Conservation (phyloP, 2,888 invertebrate genomes). For the Biston stratarius region DNA sequence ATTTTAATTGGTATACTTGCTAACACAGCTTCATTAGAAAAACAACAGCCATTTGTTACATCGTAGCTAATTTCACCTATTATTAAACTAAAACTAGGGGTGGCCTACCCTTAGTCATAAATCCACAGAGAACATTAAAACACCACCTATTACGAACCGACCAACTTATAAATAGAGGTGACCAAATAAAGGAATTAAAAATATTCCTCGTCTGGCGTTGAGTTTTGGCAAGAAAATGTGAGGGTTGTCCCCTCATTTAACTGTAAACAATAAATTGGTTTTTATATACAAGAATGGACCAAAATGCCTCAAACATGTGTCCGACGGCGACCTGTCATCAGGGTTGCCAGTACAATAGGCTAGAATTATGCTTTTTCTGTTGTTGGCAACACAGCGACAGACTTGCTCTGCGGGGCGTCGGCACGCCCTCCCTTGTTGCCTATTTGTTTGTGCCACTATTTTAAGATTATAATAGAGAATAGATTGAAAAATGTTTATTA, state of each 20-base stretch:
- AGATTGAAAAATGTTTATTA: background rate
- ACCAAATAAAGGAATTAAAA: background rate
- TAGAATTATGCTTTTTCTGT: constrained; percentile 80
- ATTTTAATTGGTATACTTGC: no score
- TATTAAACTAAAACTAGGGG: constrained; percentile 66
- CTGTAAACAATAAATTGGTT: background rate
- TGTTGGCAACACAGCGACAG: constrained; percentile 83
- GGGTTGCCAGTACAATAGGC: constrained; percentile 79
- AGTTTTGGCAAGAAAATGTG: background rate
- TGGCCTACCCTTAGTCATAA: constrained; percentile 70
- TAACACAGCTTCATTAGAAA: constrained; percentile 35
- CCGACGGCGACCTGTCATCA: constrained; percentile 84
- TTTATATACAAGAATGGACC: constrained; percentile 73
- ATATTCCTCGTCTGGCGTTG: background rate
- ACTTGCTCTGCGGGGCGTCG: constrained; percentile 80
- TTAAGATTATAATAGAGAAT: constrained; percentile 56
- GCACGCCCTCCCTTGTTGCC: constrained; percentile 80
- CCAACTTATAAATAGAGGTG: background rate
- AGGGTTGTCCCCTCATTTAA: background rate
- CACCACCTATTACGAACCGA: constrained; percentile 73
- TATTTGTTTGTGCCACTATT: constrained; percentile 80
- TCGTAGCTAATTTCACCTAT: constrained; percentile 64
- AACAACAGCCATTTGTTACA: constrained; percentile 40
- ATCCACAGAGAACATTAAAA: constrained; percentile 79
- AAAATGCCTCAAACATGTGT: constrained; percentile 85